Conservation (phyloP, 2,113 vertebrate genomes). For the Phyllopteryx taeniolatus region DNA sequence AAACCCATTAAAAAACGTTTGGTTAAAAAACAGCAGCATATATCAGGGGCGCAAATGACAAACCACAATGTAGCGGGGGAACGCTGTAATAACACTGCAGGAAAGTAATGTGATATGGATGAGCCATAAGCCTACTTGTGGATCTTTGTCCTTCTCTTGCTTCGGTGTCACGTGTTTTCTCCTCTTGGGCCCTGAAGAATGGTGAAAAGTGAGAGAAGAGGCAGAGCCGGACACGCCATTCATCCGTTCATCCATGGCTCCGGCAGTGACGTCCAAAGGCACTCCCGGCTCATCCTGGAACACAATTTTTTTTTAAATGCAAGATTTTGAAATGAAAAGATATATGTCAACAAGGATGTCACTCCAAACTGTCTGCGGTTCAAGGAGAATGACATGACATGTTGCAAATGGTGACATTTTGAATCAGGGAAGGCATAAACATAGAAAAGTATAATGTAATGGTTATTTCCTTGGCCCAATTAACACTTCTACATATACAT, state of each 20-base stretch:
- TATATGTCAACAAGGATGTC: too few relatives aligned
- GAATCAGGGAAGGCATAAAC: too few relatives aligned
- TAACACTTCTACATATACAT: too few relatives aligned
- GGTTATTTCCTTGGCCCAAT: too few relatives aligned
- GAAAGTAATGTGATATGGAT: background rate
- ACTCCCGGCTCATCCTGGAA: conserved; percentile 67
- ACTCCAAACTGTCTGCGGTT: too few relatives aligned
- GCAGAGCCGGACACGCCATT: conserved; percentile 59
- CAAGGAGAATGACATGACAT: too few relatives aligned
- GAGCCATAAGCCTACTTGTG: conserved; percentile 54
- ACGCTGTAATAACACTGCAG: too few relatives aligned
- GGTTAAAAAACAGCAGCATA: too few relatives aligned
- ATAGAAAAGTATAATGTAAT: too few relatives aligned
- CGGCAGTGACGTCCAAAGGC: conserved; percentile 51
- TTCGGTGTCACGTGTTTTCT: conserved; percentile 67
- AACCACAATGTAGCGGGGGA: too few relatives aligned
- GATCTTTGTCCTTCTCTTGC: conserved; percentile 71
- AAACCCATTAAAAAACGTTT: too few relatives aligned
- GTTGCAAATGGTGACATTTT: background rate
- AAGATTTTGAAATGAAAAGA: background rate
- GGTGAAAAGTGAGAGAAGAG: conserved; percentile 48
- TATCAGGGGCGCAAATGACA: too few relatives aligned
- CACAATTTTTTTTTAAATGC: background rate
- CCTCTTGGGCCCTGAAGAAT: conserved; percentile 61
- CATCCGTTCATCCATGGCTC: conserved; percentile 56